Evolutionary conservation across 2,113 vertebrate genomes (phyloP).

Genomic region (Myiopsitta monachus): DNA sequence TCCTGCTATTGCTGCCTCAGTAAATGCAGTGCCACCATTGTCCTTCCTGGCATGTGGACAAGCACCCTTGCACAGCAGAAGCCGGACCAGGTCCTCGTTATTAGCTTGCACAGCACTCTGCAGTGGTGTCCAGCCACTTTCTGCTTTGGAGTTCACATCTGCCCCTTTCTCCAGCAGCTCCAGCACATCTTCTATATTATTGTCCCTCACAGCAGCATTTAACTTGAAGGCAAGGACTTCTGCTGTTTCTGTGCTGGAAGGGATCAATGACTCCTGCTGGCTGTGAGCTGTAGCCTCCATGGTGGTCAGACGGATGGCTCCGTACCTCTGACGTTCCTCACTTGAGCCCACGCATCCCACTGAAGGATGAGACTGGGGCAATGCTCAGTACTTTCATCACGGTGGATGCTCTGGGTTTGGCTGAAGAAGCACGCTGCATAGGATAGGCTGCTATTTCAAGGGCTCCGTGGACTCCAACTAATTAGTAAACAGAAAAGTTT

Average conservation of each 20-base stretch:
- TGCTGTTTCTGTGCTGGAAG: background rate
- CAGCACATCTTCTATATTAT: background rate
- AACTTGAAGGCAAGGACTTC: background rate
- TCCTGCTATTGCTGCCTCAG: slow-evolving; percentile 40
- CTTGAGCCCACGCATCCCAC: background rate
- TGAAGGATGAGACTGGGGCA: background rate
- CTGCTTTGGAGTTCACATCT: slow-evolving; percentile 53
- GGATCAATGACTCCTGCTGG: background rate
- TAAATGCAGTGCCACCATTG: slow-evolving; percentile 73
- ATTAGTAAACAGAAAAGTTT: background rate
- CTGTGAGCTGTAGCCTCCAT: background rate
- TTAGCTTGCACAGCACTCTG: background rate
- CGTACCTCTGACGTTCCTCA: background rate
- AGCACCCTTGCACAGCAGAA: slow-evolving; percentile 67
- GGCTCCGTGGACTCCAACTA: background rate
- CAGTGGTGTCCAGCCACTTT: slow-evolving; percentile 66
- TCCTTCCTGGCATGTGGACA: slow-evolving; percentile 48
- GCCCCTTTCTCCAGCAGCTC: slow-evolving; percentile 61
- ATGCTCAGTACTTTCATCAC: rapidly evolving
- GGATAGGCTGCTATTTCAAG: background rate
- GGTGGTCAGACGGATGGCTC: background rate
- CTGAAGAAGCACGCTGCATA: rapidly evolving
- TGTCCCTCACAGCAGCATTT: background rate
- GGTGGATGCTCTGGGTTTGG: background rate
- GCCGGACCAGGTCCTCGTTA: background rate